Conservation (phyloP, 2,113 vertebrate genomes). For the Burhinus oedicnemus region DNA sequence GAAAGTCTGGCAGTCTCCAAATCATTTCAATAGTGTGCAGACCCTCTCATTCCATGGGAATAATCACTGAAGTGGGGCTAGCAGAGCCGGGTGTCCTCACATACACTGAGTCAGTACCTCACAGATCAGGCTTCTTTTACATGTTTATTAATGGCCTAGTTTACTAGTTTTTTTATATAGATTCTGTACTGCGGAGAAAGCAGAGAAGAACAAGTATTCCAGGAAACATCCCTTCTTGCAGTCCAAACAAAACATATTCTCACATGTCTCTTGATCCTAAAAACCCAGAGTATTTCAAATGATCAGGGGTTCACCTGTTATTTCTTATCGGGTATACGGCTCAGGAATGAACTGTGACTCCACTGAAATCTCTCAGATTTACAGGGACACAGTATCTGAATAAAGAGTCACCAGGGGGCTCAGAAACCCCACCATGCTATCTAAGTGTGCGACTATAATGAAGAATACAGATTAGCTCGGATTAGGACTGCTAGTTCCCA, state of each 20-base stretch:
- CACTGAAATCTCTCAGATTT: background rate
- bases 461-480: background rate
- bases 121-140: background rate
- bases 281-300: background rate
- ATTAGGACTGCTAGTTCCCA: background rate
- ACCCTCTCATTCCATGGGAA: background rate
- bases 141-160: background rate
- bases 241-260: background rate
- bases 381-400: background rate
- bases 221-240: background rate
- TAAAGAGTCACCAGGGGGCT: background rate
- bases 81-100: background rate
- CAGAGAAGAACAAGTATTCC: background rate
- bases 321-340: background rate
- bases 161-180: background rate
- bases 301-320: background rate
- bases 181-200: background rate
- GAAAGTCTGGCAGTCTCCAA: background rate
- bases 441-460: background rate
- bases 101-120: background rate
- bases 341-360: background rate
- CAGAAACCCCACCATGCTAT: background rate
- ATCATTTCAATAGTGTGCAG: background rate
- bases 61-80: background rate
- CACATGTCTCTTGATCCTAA: background rate